Evolutionary conservation across 2,888 invertebrate genomes (phyloP), one percentile per base, ranked within the genome.

Genomic region (Cheiracanthium punctorium): DNA sequence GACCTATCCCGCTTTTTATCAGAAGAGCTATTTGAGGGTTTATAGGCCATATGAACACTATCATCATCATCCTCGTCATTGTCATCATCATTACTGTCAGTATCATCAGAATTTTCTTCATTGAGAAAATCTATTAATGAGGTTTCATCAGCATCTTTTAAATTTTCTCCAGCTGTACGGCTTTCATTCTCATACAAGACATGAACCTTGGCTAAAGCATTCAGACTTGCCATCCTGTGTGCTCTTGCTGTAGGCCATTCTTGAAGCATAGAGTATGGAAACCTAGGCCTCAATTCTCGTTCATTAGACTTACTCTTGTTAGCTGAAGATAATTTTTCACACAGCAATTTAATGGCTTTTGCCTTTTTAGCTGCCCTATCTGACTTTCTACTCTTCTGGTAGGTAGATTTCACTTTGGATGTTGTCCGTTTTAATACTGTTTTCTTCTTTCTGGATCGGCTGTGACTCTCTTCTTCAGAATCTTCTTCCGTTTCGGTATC

Each of bases 161-260:
- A 75, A 29, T 74, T 81, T 71, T 72, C 82, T 28, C 88, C 87
- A 14, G 64, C 71, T 29, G 74, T 80, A n/a, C 82, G 71, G 48
- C 85, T 81, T 92, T 97, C 97, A 91, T 97, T 97, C 92, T 97
- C 97, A 90, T 97, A 97, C 30, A 97, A 93, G 90, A 96, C 96
- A 91, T 97, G 96, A 1, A 97, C 97, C 93, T 97, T 97, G 32
- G 96, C 96, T 89, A 96, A 92, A 0, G 97, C 97, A 91, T 97
- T 97, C 37, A 97, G 92, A 1, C 97, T 96, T 48, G 97, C 97
- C 92, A 96, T 96, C 89, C 97, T 94, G 32, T 84, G 87, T 17
- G 88, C 80, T 72, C 88, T 86, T 48, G 88, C 84, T 24, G 84
- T 76, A 17, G 88, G 88, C 80, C 80, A 80, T 67, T 88, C 88